Evolutionary conservation across 2,888 invertebrate species (phyloP).

Genomic region (Gastracanthus pulcherrimus): DNA sequence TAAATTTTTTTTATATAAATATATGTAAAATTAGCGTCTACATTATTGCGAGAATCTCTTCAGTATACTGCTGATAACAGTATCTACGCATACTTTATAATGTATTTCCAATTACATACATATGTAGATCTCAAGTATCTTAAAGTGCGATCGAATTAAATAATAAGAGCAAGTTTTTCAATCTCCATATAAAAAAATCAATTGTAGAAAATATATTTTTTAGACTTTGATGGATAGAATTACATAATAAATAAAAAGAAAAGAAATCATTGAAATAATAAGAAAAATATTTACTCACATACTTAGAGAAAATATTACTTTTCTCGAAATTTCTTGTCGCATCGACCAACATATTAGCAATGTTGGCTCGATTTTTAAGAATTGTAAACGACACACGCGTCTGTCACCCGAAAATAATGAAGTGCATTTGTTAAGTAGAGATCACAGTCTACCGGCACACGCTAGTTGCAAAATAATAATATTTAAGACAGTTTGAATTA

Average conservation of each 20-base stretch:
- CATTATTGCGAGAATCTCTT: conserved; percentile 42
- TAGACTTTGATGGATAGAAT: conserved; percentile 47
- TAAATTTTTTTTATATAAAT: conserved; percentile 24
- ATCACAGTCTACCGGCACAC: conserved; percentile 6
- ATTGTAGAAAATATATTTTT: conserved; percentile 56
- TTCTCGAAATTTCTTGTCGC: conserved; percentile 22
- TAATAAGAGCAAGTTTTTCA: conserved; percentile 46
- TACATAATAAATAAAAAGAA: conserved; percentile 18
- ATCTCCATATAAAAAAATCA: conserved; percentile 31
- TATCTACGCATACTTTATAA: conserved; percentile 38
- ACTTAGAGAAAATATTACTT: conserved; percentile 22
- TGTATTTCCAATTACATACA: conserved; percentile 46
- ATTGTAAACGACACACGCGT: neutral
- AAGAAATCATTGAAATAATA: conserved; percentile 25
- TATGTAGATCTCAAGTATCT: conserved; percentile 51
- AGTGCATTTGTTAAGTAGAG: conserved; percentile 46
- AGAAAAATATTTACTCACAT: conserved; percentile 36
- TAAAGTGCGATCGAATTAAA: conserved; percentile 47
- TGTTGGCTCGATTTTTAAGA: conserved; percentile 34
- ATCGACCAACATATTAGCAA: conserved; percentile 2
- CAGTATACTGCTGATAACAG: neutral
- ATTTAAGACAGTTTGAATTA: conserved; percentile 17
- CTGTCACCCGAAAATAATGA: conserved; percentile 13
- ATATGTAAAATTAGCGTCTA: conserved; percentile 12
- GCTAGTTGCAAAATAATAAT: conserved; percentile 23